phyloP scores from a whole-genome alignment of 2,113 vertebrate species.

The Ptilonorhynchus violaceus region DNA sequence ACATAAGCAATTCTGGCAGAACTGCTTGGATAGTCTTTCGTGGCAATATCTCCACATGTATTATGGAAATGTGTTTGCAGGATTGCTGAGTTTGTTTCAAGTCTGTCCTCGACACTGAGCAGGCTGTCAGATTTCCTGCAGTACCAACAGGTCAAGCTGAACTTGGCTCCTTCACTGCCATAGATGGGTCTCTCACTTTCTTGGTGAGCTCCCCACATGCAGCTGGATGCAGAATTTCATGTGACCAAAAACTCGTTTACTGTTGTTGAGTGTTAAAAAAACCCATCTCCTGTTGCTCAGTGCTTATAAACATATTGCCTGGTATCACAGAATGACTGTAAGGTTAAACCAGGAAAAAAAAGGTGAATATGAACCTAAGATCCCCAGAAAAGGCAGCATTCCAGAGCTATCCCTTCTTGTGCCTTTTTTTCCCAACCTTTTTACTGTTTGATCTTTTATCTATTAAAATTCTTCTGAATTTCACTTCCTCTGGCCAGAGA shows the following conservation, averaged over 20 bases:
- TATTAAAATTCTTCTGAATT: neutral
- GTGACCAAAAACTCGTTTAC: neutral
- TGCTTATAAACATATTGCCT: neutral
- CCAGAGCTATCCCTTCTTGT: neutral
- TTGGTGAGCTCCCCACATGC: neutral
- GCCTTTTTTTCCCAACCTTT: neutral
- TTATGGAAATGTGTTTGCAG: neutral
- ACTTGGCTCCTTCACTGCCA: neutral
- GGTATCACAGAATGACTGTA: rapidly evolving
- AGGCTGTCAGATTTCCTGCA: neutral
- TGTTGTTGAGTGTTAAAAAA: neutral
- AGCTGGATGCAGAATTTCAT: neutral
- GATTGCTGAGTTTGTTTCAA: neutral
- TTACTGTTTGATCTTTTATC: neutral
- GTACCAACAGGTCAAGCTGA: neutral
- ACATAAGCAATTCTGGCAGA: neutral
- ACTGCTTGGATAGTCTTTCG: neutral
- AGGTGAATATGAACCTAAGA: neutral
- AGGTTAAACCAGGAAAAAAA: neutral
- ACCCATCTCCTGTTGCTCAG: neutral
- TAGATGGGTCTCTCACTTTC: neutral
- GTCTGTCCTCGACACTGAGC: neutral
- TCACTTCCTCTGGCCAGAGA: neutral
- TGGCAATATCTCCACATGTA: neutral
- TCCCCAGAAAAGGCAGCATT: neutral